Percentiles rank a stretch among this genome's conserved stretches.
phyloP scores from a whole-genome alignment of 2,797 vertebrate species.

The Mergus octosetaceus region DNA sequence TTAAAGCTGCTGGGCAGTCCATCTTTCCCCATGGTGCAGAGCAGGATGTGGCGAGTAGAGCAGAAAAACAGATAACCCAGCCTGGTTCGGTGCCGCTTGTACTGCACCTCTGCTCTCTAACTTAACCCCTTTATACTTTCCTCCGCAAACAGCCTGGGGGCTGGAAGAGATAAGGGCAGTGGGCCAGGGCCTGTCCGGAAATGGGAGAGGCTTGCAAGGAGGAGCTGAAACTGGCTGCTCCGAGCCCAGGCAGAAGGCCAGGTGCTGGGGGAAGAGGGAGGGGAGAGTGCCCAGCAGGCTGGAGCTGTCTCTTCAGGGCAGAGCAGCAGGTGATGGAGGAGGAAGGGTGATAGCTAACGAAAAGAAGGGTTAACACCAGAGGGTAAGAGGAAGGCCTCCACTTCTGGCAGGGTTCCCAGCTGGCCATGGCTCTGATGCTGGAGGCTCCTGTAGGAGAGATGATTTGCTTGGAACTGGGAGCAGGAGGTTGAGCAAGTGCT shows the following conservation, averaged over 20 bases:
- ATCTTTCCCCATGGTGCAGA: conserved; percentile 27
- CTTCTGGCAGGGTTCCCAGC: neutral
- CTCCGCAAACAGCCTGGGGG: conserved; percentile 11
- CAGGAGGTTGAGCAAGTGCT: neutral
- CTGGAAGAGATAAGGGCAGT: conserved; percentile 56
- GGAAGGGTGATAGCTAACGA: neutral
- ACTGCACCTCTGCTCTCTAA: neutral
- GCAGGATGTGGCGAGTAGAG: neutral
- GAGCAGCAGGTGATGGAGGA: neutral
- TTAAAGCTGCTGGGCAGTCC: neutral
- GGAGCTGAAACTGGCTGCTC: conserved; percentile 30
- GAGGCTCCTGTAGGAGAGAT: neutral
- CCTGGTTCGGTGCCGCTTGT: neutral
- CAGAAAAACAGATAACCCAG: neutral
- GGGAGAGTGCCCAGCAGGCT: neutral
- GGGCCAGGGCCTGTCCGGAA: conserved; percentile 24
- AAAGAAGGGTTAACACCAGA: neutral
- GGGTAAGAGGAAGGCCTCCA: neutral
- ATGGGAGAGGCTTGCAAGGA: neutral
- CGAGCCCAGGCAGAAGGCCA: conserved; percentile 25
- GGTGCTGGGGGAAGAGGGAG: neutral
- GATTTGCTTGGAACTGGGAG: neutral
- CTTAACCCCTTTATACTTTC: conserved; percentile 39
- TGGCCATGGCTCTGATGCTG: accelerated
- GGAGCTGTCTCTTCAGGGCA: neutral